Base-by-base conservation (phyloP, 1,140 invertebrate genomes). In the Solenopsis fugax region DNA sequence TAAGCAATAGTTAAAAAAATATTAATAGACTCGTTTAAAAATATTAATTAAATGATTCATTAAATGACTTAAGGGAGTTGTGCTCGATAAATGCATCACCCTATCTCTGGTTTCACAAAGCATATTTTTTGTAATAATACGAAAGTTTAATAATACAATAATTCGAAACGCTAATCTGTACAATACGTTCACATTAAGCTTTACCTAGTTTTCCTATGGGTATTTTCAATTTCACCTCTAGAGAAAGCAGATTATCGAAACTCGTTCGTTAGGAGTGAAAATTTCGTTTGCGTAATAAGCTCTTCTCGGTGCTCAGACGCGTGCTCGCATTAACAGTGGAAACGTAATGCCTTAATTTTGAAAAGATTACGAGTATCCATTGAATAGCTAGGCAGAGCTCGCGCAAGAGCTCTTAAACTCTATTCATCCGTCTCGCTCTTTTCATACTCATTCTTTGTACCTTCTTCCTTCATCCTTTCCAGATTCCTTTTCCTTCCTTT, bases 391-490 rank as follows among this genome's bases (percentile, higher is more conserved):
- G 85, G 88, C 89, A 86, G 78, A 0, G 0, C 52, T 50, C 45
- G 85, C 45, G 80, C 75, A 87, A 89, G 90, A 60, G 75, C 90
- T 91, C 90, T 92, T 92, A 86, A 92, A 92, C 76, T 91, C 90
- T 89, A 92, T 92, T 92, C 92, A 91, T 76, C 58, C 87, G 84
- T 90, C 85, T 88, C 77, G 67, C 85, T 89, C 87, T 85, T 85
- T 85, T 86, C 64, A 89, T 37, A 65, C 52, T 48, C 34, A 6
- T 37, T 52, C 34, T 76, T 82, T 69, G 4, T 76, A 60, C 76
- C 58, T 60, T 67, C 82, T 67, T 60, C 58, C 76, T 65, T 67
- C 85, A 18, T 58, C 34, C 85, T 84, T 50, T 56, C 69, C 54
- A 16, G 13, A 12, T 54, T 78, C n/a, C 37, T 67, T 62, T 41